Conservation (phyloP, 2,888 invertebrate species). For the Mantis religiosa region DNA sequence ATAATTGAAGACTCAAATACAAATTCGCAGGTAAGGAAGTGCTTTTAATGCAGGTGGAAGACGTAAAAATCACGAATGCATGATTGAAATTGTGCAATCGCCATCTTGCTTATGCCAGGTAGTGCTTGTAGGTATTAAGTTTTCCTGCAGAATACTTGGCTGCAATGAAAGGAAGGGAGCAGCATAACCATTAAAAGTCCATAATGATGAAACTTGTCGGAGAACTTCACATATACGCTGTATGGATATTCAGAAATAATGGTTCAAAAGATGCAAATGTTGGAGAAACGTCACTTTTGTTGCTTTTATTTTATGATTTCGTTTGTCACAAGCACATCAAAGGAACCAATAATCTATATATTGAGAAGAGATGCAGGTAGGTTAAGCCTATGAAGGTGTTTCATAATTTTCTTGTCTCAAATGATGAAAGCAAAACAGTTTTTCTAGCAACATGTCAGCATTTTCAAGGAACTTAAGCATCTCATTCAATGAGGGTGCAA, state of each 20-base stretch:
- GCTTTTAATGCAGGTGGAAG: neutral
- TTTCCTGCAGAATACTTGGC: neutral
- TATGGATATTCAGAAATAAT: neutral
- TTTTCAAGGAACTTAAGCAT: no score
- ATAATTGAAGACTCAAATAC: slow-evolving; percentile 75
- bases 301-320: neutral
- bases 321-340: neutral
- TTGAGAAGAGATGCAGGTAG: no score
- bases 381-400: no score
- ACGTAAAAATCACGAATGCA: neutral
- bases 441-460: neutral
- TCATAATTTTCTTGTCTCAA: no score
- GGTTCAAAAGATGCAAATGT: neutral
- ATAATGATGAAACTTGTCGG: neutral
- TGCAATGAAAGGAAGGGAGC: neutral
- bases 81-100: slow-evolving; percentile 10
- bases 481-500: no score
- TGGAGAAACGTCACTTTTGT: neutral
- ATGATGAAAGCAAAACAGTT: neutral
- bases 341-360: no score
- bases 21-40: slow-evolving; percentile 58
- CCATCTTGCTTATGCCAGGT: slow-evolving; percentile 5
- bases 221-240: neutral
- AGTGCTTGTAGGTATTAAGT: neutral
- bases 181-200: neutral